Percentiles rank a stretch among this genome's conserved stretches.
Conservation (phyloP, 1,140 invertebrate genomes). For the Caerostris darwini region DNA sequence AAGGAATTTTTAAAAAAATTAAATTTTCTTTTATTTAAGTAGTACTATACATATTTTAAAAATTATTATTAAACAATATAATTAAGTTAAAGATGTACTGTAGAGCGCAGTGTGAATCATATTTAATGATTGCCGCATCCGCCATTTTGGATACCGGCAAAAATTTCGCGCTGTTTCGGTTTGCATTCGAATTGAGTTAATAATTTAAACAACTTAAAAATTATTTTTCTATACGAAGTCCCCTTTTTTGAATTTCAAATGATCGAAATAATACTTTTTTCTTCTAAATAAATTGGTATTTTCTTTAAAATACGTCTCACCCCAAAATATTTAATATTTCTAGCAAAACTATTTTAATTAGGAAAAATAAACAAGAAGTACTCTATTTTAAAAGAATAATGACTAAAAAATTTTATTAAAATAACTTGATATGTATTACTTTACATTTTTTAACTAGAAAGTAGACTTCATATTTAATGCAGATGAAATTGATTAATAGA, state of each 20-base stretch:
- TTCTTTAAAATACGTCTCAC: background rate
- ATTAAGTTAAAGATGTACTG: background rate
- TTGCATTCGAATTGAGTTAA: too few species aligned
- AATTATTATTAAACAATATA: too few species aligned
- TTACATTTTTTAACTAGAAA: background rate
- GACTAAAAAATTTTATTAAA: background rate
- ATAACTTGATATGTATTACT: background rate
- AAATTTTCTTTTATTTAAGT: too few species aligned
- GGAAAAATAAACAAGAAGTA: background rate
- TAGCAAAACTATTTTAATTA: background rate
- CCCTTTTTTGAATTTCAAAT: too few species aligned
- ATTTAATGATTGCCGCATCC: background rate
- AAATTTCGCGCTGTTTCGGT: background rate
- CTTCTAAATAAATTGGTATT: too few species aligned
- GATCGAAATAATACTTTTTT: too few species aligned
- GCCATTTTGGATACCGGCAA: slow-evolving; percentile 26
- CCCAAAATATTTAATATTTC: background rate
- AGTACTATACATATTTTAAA: too few species aligned
- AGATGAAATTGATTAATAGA: slow-evolving; percentile 58
- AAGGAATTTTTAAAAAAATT: too few species aligned
- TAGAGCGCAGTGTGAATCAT: background rate
- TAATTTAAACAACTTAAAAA: too few species aligned
- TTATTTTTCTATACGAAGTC: too few species aligned
- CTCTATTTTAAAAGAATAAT: background rate
- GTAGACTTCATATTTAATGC: slow-evolving; percentile 27